A percentile compares a stretch with the other conserved stretches of the same genome.
Evolutionary conservation across 2,113 vertebrate species (phyloP).

Genomic region (Cygnus buccinator): DNA sequence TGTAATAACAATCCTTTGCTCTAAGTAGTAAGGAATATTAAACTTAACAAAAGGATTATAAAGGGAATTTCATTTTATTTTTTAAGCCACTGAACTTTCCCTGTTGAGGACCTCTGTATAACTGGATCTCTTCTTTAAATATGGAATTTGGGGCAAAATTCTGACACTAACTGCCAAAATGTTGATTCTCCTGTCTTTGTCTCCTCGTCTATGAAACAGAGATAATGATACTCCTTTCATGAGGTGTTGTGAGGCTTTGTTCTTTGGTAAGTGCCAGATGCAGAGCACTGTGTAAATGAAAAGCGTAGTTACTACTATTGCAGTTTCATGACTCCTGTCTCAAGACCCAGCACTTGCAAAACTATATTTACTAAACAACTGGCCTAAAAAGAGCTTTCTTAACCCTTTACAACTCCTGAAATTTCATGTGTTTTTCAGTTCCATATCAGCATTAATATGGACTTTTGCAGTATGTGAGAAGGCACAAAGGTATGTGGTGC

Average conservation of each 20-base stretch:
- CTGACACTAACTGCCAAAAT: neutral
- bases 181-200: neutral
- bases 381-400: neutral
- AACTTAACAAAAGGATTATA: neutral
- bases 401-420: neutral
- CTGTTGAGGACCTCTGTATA: neutral
- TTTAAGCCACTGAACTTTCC: neutral
- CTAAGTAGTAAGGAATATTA: neutral
- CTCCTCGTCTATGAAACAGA: neutral
- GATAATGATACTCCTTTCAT: neutral
- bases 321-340: neutral
- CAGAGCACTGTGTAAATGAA: neutral
- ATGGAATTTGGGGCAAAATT: neutral
- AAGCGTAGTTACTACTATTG: neutral
- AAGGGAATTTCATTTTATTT: neutral
- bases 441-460: rapidly evolving
- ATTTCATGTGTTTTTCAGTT: neutral
- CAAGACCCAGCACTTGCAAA: neutral
- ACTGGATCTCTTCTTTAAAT: neutral
- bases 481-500: neutral
- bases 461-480: neutral
- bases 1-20: neutral
- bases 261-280: neutral
- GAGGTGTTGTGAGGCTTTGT: neutral
- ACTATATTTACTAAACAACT: neutral